Conservation (phyloP, 2,888 invertebrate species). For the Coenonympha glycerion region DNA sequence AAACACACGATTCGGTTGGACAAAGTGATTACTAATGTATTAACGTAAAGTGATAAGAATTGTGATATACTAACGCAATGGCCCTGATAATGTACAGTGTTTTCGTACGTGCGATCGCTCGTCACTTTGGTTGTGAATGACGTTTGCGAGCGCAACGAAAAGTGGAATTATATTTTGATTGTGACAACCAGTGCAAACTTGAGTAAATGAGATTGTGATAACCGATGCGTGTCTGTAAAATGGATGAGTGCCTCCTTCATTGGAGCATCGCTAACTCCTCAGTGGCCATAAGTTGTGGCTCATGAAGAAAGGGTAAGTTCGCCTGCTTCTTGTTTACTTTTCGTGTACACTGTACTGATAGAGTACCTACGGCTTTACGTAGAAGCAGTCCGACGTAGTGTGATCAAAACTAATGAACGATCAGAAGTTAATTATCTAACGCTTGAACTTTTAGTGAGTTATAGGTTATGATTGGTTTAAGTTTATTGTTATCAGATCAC, state of each 20-base stretch:
- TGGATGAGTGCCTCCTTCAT: conserved; percentile 68
- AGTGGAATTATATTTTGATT: conserved; percentile 73
- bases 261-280: conserved; percentile 66
- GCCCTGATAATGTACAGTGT: conserved; percentile 63
- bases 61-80: conserved; percentile 68
- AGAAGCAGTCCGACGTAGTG: not conserved
- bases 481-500: conserved; percentile 41
- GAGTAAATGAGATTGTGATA: conserved; percentile 65
- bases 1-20: conserved; percentile 63
- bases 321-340: conserved; percentile 55
- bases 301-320: conserved; percentile 76
- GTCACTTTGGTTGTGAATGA: conserved; percentile 75
- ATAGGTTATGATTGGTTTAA: conserved; percentile 53
- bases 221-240: conserved; percentile 68
- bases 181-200: conserved; percentile 72
- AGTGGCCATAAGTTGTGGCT: conserved; percentile 70
- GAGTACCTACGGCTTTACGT: not conserved
- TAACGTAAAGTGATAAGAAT: conserved; percentile 68
- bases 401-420: not conserved
- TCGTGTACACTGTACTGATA: conserved; percentile 13
- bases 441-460: conserved; percentile 20
- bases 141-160: conserved; percentile 75
- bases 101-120: conserved; percentile 71
- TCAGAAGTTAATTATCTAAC: conserved; percentile 14
- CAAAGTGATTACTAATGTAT: conserved; percentile 62